Base-by-base conservation (phyloP, 2,797 vertebrate species). In the Melanotaenia parkinsoni region DNA sequence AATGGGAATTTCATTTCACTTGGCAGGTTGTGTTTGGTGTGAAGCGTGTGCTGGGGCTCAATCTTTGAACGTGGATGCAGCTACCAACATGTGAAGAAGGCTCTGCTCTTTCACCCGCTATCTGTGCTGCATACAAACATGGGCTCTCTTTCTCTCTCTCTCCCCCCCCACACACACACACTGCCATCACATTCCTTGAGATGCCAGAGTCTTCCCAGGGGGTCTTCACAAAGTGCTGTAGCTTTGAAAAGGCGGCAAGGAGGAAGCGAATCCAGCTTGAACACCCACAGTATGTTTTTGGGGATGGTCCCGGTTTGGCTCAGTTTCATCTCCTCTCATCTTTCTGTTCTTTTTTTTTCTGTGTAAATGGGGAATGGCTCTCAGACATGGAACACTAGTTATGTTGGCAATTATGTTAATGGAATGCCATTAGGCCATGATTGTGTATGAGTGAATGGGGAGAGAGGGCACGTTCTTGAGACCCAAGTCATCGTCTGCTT, bases 1-100 rank as follows among this genome's bases (percentile, higher is more conserved):
- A 98, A 99, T 99, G 97, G 96, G 96, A 96, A 97, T 98, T 99
- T 98, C 96, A 98, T 99, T 98, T 97, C 86, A 96, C 95, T 96
- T 98, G 97, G 97, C 97, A 98, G 97, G 96, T 96, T 96, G 95
- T 93, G 95, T 97, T 98, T 97, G 96, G 95, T 95, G 96, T 95
- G 94, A 95, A 82, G 93, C 94, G 90, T 88, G 94, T 84, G 94
- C 93, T 91, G 95, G 93, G 86, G 78, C 86, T 78, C 86, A 80
- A 71, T 81, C 89, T 88, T 81, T 83, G 90, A 93, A 87, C 87
- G 80, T 72, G 18, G 81, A 91, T 84, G 85, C 86, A 67, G 80
- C 83, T 32, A 85, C 84, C 78, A 74, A 88, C 86, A 91, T 87
- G 88, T 79, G 79, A 83, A 77, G 82, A 82, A 89, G 88, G 90